Evolutionary conservation across 2,113 vertebrate genomes (phyloP).

Genomic region (Daboia siamensis): DNA sequence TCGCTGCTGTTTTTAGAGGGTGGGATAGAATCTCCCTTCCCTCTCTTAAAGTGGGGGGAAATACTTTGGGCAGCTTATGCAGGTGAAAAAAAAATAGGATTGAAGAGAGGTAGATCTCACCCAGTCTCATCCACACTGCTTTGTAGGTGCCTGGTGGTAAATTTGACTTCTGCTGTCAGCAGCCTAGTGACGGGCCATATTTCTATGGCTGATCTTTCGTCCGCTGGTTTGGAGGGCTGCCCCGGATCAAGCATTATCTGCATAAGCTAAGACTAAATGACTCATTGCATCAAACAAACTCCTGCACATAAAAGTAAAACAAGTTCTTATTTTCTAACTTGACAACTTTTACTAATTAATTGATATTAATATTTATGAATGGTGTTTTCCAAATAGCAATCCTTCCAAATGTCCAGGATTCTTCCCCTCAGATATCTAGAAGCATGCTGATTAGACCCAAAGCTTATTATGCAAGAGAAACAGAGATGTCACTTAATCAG

Average conservation of each 20-base stretch:
- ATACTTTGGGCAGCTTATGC: no score
- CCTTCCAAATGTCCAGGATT: neutral
- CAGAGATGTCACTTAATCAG: neutral
- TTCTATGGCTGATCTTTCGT: no score
- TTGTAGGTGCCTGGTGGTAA: no score
- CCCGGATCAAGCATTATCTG: neutral
- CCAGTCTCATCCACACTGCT: no score
- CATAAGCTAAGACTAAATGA: neutral
- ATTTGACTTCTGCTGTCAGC: no score
- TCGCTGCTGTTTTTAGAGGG: no score
- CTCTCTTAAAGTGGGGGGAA: no score
- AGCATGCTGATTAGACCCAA: neutral
- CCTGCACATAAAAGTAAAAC: neutral
- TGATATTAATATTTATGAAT: neutral
- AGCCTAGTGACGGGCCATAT: no score
- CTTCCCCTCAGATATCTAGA: neutral
- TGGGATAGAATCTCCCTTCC: no score
- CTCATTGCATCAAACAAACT: neutral
- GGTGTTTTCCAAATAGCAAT: neutral
- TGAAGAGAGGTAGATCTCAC: no score
- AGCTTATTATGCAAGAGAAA: neutral
- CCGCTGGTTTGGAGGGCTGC: no score
- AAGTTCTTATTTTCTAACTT: neutral
- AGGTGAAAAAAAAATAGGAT: no score
- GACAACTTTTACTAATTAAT: neutral